phyloP scores from a whole-genome alignment of 1,140 invertebrate genomes.

The Pogonognathellus flavescens region DNA sequence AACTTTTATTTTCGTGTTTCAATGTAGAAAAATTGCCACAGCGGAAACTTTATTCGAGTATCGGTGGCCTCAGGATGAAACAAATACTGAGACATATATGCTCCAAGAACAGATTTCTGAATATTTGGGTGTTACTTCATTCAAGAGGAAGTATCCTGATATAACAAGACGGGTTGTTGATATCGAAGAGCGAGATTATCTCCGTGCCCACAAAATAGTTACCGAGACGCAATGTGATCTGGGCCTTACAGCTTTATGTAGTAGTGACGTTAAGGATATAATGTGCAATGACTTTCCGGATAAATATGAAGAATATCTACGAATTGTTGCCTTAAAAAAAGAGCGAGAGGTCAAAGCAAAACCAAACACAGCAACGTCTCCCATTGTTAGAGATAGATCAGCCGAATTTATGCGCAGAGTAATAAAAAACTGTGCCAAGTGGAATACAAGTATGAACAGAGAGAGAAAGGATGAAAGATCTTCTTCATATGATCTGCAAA shows the following conservation, averaged over 20 bases:
- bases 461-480: slow-evolving; percentile 78
- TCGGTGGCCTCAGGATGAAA: slow-evolving; percentile 86
- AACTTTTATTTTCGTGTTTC: neutral
- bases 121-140: slow-evolving; percentile 92
- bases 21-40: slow-evolving; percentile 76
- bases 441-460: slow-evolving; percentile 89
- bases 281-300: slow-evolving; percentile 95
- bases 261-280: slow-evolving; percentile 92
- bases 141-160: slow-evolving; percentile 95
- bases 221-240: slow-evolving; percentile 88
- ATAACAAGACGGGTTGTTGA: slow-evolving; percentile 85
- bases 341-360: slow-evolving; percentile 80
- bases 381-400: slow-evolving; percentile 64
- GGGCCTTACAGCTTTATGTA: slow-evolving; percentile 91
- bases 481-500: slow-evolving; percentile 82
- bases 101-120: slow-evolving; percentile 94
- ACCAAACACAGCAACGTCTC: slow-evolving; percentile 65
- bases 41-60: slow-evolving; percentile 93
- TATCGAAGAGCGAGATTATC: slow-evolving; percentile 89
- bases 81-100: slow-evolving; percentile 81
- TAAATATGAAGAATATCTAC: slow-evolving; percentile 93
- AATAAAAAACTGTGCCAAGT: slow-evolving; percentile 86
- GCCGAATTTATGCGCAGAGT: slow-evolving; percentile 84
- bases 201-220: slow-evolving; percentile 86
- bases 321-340: slow-evolving; percentile 84